Base-by-base conservation (phyloP, 2,113 vertebrate species). In the Ictalurus furcatus region DNA sequence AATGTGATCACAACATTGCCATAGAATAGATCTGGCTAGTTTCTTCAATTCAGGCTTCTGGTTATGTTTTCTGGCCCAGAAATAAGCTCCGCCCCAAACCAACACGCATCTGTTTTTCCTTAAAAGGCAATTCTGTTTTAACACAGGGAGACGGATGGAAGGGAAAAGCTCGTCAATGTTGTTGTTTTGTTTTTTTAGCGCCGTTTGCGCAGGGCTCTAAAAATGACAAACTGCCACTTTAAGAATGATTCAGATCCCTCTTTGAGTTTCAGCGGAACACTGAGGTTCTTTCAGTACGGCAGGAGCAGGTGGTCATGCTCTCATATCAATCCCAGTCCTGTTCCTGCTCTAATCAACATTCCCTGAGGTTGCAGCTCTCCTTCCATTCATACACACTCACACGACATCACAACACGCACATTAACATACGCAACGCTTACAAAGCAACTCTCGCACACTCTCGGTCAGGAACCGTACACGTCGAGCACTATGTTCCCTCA, bases 271-370 rank as follows among this genome's bases (percentile, higher is more conserved):
- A 16, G 48, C 34, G 12, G 44, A 54, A 90, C 84, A 85, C 86
- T 84, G 87, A 89, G 80, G 59, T 88, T 92, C 92, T 92, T 90
- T 88, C 91, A 91, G 80, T 13, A 80, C 54, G 73, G 88, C n/a
- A 67, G 61, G 76, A 59, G 82, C 85, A 89, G 40, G 83, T 86
- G 88, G 67, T 85, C 76, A 58, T n/a, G 21, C 81, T 78, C 82
- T 44, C 30, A 1, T 73, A 89, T 88, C 88, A 88, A 89, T 84
- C 76, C 48, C n/a, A 21, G 67, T 59, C 73, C 90, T 90, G 89
- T 89, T 89, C 88, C 48, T 87, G 63, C 17, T 87, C 90, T 92
- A 92, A 95, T 95, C 94, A 93, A 91, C 92, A 95, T 95, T 94
- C 92, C 85, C 74, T 76, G 84, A 90, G 91, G 25, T 85, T n/a